These are phyloP conservation scores for Ophioninae sp. DNA, from an alignment of 2,888 invertebrate genomes.

Conservation along the genomic window DNA sequence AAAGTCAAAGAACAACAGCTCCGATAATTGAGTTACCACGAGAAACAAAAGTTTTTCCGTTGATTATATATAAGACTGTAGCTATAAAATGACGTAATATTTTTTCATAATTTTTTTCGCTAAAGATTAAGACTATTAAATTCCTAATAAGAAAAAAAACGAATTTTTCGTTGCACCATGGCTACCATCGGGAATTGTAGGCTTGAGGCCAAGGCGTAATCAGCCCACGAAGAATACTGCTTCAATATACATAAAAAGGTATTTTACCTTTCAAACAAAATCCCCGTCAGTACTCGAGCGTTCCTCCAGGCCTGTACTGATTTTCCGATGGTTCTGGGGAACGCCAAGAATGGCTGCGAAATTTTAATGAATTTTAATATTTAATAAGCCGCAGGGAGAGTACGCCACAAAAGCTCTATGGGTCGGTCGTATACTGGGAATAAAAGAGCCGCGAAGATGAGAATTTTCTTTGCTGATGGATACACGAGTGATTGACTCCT, in stretches of 20 bases:
- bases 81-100: no score
- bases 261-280: neutral
- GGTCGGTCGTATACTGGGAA: neutral
- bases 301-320: slow-evolving; percentile 1
- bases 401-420: slow-evolving; percentile 5
- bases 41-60: no score
- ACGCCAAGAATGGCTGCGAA: slow-evolving; percentile 55
- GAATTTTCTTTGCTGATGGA: slow-evolving; percentile 24
- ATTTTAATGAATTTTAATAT: slow-evolving; percentile 63
- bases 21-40: no score
- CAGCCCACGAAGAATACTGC: neutral
- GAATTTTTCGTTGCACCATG: no score
- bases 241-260: neutral
- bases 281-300: neutral
- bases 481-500: slow-evolving; percentile 39
- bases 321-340: neutral
- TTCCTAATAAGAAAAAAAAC: no score
- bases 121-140: no score
- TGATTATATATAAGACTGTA: no score
- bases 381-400: slow-evolving; percentile 53
- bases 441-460: neutral
- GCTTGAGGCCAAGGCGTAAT: neutral
- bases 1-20: no score
- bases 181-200: no score
- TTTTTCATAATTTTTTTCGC: no score